Base-by-base conservation (phyloP, 2,888 invertebrate genomes). In the Caenorhabditis sulstoni region DNA sequence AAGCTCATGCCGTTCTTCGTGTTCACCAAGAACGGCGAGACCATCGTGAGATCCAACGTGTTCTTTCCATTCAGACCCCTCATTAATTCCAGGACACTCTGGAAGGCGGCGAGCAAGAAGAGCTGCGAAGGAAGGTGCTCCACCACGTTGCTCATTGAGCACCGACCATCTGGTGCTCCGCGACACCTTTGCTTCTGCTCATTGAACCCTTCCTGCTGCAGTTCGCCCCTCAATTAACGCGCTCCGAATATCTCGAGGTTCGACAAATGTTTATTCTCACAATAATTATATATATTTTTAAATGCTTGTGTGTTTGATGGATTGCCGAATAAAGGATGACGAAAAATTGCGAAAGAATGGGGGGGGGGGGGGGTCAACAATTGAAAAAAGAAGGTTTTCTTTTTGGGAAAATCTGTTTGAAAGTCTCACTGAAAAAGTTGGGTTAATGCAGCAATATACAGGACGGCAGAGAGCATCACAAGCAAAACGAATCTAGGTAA, bases 1-100 rank as follows among this genome's bases (percentile, higher is more conserved):
- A 85, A 88, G 55, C 87, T 89, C 50, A 89, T 89, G 89, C 89
- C 89, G 37, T 90, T 89, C 0, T 89, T 89, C 79, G 71, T 88
- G 16, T 87, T 89, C 71, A 79, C 89, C 47, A 90, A 87, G 65
- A 84, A 87, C 53, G 84, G 85, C 35, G 64, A 86, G 52, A 76
- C 84, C 35, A 66, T 86, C 22, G 88, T 87, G 47, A 82, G 86
- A 80, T 5, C 29, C 29, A 12, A 29, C 44, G 23, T 50, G 29
- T 9, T 45, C 35, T 64, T 57, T 62, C 23, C 73, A 39, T n/a
- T 29, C 16, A 18, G 12, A n/a, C 23, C n/a, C 14, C 8, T 29
- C 11, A 18, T 23, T 70, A 23, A 11, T 74, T 82, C 53, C 52
- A 87, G 87, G 81, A 83, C 53, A 70, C 76, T 8, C 71, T 89